phyloP scores from a whole-genome alignment of 2,113 vertebrate genomes.

The Nothocercus julius region DNA sequence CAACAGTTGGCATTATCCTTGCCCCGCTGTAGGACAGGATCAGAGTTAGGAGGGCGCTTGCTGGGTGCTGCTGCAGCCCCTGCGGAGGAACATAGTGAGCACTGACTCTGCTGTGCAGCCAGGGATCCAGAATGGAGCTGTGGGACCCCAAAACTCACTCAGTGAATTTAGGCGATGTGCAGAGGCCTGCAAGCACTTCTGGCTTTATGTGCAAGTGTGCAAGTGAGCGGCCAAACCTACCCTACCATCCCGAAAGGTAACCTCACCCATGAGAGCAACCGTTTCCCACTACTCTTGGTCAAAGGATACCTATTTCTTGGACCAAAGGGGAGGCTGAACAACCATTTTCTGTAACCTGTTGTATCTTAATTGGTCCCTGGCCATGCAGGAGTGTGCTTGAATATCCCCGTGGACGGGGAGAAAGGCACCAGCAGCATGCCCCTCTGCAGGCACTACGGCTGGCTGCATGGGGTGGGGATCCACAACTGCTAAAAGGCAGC shows the following conservation, averaged over 20 bases:
- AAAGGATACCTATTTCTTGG: not conserved
- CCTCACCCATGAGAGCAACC: not conserved
- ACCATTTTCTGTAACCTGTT: not conserved
- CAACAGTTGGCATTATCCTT: not conserved
- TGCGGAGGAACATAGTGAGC: fast-evolving
- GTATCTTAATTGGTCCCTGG: not conserved
- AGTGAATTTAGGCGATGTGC: not conserved
- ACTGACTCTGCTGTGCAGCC: not conserved
- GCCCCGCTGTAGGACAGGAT: not conserved
- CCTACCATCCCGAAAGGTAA: not conserved
- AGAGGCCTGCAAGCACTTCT: not conserved
- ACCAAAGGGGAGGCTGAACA: not conserved
- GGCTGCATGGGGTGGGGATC: not conserved
- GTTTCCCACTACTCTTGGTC: not conserved
- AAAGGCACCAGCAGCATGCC: not conserved
- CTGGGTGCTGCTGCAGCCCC: not conserved
- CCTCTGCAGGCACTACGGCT: fast-evolving
- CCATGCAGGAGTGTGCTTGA: not conserved
- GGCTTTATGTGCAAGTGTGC: not conserved
- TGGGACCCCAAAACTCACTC: not conserved
- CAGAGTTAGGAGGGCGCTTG: not conserved
- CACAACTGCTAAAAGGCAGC: not conserved
- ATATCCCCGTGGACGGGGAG: not conserved
- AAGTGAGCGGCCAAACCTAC: not conserved
- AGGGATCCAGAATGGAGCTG: not conserved